Evolutionary conservation across 2,113 vertebrate species (phyloP).

Genomic region (Actinemys pallida): DNA sequence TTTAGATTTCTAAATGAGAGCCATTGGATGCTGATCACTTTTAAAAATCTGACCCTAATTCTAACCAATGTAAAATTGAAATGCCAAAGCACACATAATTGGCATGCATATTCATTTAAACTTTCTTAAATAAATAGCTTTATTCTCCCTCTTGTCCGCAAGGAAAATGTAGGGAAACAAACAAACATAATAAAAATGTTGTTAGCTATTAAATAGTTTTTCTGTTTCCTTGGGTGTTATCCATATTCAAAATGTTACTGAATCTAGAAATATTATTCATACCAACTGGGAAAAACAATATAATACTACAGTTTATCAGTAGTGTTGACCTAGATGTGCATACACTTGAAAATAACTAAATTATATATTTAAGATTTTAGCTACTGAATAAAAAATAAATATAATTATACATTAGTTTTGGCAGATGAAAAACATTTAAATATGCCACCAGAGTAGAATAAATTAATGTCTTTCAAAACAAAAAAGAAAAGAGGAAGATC

Average conservation of each 20-base stretch:
- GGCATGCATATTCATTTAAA: neutral
- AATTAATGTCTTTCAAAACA: neutral
- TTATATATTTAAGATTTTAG: neutral
- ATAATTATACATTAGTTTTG: neutral
- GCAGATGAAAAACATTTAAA: neutral
- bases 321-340: neutral
- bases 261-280: neutral
- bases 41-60: neutral
- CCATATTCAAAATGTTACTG: neutral
- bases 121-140: neutral
- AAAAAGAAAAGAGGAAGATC: neutral
- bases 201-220: neutral
- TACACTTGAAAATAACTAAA: neutral
- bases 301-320: rapidly evolving
- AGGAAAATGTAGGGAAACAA: neutral
- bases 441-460: neutral
- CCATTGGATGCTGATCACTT: neutral
- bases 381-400: neutral
- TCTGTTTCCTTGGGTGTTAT: neutral
- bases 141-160: neutral
- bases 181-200: neutral
- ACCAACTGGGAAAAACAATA: neutral
- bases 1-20: neutral
- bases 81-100: neutral
- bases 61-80: neutral